Evolutionary conservation across 2,888 invertebrate genomes (phyloP).

Genomic region (Orthosia gothica): DNA sequence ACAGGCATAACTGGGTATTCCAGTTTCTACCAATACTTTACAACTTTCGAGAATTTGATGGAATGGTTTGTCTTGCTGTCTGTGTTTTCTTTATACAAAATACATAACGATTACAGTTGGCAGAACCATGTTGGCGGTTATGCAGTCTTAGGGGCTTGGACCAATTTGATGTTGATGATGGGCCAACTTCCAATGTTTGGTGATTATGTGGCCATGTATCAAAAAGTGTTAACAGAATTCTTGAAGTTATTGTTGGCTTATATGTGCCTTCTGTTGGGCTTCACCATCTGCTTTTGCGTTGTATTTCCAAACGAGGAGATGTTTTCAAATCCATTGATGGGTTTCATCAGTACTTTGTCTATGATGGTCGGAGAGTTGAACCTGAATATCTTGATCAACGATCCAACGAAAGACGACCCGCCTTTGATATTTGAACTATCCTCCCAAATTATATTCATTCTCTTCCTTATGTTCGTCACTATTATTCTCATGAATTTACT

Average conservation of each 20-base stretch:
- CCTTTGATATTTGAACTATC: constrained; percentile 94
- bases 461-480: constrained; percentile 96
- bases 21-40: constrained; percentile 95
- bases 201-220: constrained; percentile 97
- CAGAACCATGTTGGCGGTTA: constrained; percentile 97
- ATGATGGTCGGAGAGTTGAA: constrained; percentile 98
- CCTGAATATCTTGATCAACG: constrained; percentile 94
- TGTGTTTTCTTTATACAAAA: constrained; percentile 95
- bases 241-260: constrained; percentile 96
- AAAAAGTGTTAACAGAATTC: constrained; percentile 96
- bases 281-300: constrained; percentile 97
- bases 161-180: constrained; percentile 97
- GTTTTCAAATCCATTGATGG: constrained; percentile 96
- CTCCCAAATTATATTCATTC: constrained; percentile 95
- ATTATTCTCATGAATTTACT: constrained; percentile 96
- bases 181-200: constrained; percentile 97
- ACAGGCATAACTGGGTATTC: constrained; percentile 96
- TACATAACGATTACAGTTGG: constrained; percentile 95
- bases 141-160: constrained; percentile 96
- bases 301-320: constrained; percentile 96
- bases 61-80: constrained; percentile 97
- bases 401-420: constrained; percentile 93
- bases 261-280: constrained; percentile 95
- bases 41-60: constrained; percentile 96
- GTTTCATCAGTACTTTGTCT: constrained; percentile 95